Percentiles rank a stretch among this genome's conserved stretches.
Conservation (phyloP, 2,113 vertebrate genomes). For the Nyctibius bracteatus region DNA sequence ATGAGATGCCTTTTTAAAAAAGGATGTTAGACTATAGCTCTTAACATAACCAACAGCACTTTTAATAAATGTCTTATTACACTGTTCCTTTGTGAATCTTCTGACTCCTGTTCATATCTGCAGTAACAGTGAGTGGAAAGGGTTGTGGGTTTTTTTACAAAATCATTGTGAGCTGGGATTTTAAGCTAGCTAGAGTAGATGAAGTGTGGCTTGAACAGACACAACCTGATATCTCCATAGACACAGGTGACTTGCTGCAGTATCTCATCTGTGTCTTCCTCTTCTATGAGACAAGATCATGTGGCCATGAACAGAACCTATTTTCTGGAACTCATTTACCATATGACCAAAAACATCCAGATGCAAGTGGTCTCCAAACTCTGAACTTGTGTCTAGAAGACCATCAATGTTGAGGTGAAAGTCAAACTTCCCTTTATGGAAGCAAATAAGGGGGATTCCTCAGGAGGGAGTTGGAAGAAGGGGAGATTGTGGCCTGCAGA, state of each 20-base stretch:
- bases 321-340: neutral
- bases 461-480: neutral
- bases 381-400: neutral
- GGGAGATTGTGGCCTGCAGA: neutral
- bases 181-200: neutral
- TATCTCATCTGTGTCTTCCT: neutral
- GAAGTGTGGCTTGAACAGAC: neutral
- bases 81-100: neutral
- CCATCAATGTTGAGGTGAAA: neutral
- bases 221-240: neutral
- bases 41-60: slow-evolving; percentile 47
- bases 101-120: neutral
- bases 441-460: neutral
- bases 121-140: neutral
- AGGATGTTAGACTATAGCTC: slow-evolving; percentile 14
- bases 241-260: neutral
- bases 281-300: neutral
- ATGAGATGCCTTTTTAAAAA: slow-evolving; percentile 31
- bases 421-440: neutral
- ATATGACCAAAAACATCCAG: neutral
- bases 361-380: neutral
- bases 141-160: neutral
- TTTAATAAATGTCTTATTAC: slow-evolving; percentile 72
- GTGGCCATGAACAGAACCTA: neutral
- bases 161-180: neutral